Base-by-base conservation (phyloP, 2,888 invertebrate species). In the Biston stratarius region DNA sequence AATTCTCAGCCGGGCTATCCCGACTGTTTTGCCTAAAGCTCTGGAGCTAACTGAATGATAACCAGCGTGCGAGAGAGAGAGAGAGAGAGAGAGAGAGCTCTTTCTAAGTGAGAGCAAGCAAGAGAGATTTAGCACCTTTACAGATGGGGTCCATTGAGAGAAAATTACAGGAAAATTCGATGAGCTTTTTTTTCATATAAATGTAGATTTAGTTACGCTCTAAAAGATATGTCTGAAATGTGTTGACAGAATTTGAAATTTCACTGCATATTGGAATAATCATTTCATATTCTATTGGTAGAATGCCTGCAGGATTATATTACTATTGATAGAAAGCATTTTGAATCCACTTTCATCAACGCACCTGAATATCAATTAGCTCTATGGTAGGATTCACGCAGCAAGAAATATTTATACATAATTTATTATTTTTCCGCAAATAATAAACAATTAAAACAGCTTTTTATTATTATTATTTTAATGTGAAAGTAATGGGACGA, bases 21-120 rank as follows among this genome's bases (percentile, higher is more conserved):
- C 85, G 81, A 76, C 80, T 62, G 66, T 34, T 15, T 42, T 59
- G 64, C 67, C 56, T 68, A 76, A 77, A 75, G 76, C 75, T 74
- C 77, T 40, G 69, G 67, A 74, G 74, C 77, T 73, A 62, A 85
- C 84, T 85, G 84, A 82, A 76, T 74, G 72, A 71, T 49, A 62
- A 42, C 61, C 15, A 60, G 64, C 48, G 76, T 52, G 80, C 61
- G 71, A 47, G 75, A 47, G 75, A 61, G 71, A 76, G 61, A 72
- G 51, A n/a, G 38, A 15, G 11, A 15, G 34, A 9, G 75, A 47
- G 75, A 61, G 71, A 76, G 61, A 72, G 51, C 67, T 38, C 7
- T 34, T 34, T 3, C 10, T 1, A 48, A 11, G 60, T 7, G 61
- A 59, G 6, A 64, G 61, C 24, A 3, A 60, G 64, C 61, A 8